phyloP scores from a whole-genome alignment of 2,113 vertebrate genomes.

The Saguinus imperator region DNA sequence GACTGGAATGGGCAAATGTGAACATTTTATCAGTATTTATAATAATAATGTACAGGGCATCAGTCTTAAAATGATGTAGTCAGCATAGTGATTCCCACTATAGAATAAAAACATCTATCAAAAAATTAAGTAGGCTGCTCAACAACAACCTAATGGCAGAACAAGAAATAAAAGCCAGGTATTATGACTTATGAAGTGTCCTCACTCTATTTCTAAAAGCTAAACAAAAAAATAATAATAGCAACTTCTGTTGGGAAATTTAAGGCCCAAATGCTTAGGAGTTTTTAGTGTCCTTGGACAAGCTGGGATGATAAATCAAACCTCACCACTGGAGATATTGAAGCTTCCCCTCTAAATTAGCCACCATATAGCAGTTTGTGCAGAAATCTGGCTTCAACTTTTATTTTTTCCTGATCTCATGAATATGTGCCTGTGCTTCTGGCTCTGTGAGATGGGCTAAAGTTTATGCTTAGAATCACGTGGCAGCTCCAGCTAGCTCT shows the following conservation, averaged over 20 bases:
- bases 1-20: background rate
- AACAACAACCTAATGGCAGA: background rate
- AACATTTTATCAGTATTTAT: conserved; percentile 30
- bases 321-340: background rate
- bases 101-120: conserved; percentile 12
- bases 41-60: background rate
- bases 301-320: conserved; percentile 46
- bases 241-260: conserved; percentile 38
- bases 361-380: background rate
- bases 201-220: conserved; percentile 36
- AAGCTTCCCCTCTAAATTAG: conserved; percentile 34
- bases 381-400: conserved; percentile 32
- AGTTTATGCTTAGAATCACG: conserved; percentile 53
- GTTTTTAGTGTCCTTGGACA: conserved; percentile 22
- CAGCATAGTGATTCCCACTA: background rate
- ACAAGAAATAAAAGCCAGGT: conserved; percentile 30
- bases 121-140: background rate
- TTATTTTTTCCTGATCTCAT: background rate
- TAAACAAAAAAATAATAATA: conserved; percentile 30
- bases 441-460: conserved; percentile 2
- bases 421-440: background rate
- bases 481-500: conserved; percentile 16
- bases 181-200: background rate
- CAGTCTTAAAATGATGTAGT: background rate
- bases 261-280: conserved; percentile 27